Evolutionary conservation across 2,113 vertebrate genomes (phyloP).

Genomic region (Miniopterus natalensis): DNA sequence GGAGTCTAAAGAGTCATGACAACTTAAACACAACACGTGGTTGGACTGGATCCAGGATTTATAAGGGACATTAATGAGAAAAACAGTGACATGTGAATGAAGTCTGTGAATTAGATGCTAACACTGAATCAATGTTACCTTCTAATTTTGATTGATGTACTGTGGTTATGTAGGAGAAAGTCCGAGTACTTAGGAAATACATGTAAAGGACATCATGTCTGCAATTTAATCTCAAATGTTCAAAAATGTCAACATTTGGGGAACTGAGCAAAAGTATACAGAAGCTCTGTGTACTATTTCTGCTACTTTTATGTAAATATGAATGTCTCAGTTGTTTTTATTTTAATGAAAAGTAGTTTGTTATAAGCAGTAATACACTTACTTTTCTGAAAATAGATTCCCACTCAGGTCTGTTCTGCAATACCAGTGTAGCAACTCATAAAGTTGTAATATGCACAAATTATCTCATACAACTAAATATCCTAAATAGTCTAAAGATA

Average conservation of each 20-base stretch:
- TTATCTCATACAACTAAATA: conserved; percentile 34
- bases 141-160: not conserved
- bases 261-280: not conserved
- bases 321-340: not conserved
- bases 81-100: not conserved
- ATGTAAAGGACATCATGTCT: not conserved
- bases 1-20: not conserved
- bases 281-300: not conserved
- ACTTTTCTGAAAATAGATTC: conserved; percentile 21
- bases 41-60: not conserved
- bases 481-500: not conserved
- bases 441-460: not conserved
- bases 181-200: not conserved
- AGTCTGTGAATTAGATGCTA: not conserved
- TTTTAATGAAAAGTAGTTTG: not conserved
- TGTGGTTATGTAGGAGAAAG: not conserved
- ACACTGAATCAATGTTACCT: not conserved
- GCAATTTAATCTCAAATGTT: not conserved
- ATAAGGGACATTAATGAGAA: not conserved
- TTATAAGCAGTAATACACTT: not conserved
- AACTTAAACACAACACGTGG: not conserved
- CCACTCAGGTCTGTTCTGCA: not conserved
- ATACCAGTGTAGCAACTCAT: not conserved
- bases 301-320: not conserved
- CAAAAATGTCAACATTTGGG: not conserved